Base-by-base conservation (phyloP, 2,113 vertebrate species). In the Sardina pilchardus region DNA sequence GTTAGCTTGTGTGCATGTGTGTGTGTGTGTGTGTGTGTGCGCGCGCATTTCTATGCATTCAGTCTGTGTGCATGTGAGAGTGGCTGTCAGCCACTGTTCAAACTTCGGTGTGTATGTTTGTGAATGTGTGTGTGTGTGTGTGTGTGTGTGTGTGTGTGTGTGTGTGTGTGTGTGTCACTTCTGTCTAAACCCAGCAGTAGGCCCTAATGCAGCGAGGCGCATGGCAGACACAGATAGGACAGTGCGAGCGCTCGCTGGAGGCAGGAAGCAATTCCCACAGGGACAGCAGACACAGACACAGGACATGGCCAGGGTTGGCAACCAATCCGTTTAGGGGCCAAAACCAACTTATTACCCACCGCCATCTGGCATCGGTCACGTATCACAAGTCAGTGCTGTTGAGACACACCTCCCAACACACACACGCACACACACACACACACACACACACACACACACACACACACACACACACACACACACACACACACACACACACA, bases 331-430 rank as follows among this genome's bases (percentile, higher is more conserved):
- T 91, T 94, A 90, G 88, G 82, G 71, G 90, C 89, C 86, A 90
- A 91, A 89, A 93, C 90, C 84, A 91, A 88, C 90, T 94, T 93
- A 93, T 92, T 92, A 93, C 92, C 90, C 91, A 85, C 84, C 84
- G 24, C 92, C 93, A 94, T 94, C 93, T 93, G 92, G 92, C 91
- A 91, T 90, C 17, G 71, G 10, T 78, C 30, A 36, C 14, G 4
- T 36, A 78, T 24, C 53, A 6, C 4, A 12, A 36, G 71, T 16
- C 34, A 36, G 10, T 17, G 6, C n/a, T 12, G 26, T 71, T 34
- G 30, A 26, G 34, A 30, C 30, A 14, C 30, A 36, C 26, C 21
- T 24, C 19, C 53, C 53, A 59, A 30, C 26, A 10, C 12, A 10
- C 12, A 16, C 30, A 36, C 30, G 19, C 71, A 34, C 71, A 34